Evolutionary conservation across 2,113 vertebrate species (phyloP), one percentile per base, ranked within the genome.

Genomic region (Geococcyx californianus): DNA sequence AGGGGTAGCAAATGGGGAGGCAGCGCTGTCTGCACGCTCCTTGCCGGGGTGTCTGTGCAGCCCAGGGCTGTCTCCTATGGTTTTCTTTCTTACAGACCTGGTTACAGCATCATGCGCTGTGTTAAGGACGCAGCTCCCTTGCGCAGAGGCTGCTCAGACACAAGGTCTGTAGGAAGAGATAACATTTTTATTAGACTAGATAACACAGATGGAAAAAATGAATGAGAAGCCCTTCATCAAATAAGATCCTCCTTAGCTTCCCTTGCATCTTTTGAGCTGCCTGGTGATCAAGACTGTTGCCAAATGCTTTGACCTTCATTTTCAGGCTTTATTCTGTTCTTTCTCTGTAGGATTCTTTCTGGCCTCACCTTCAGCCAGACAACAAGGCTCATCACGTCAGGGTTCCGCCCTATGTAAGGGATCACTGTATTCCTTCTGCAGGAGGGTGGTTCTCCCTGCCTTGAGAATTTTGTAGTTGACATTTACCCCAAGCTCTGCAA

Each of bases 121-220:
- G 21, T 73, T 90, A 58, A 55, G 63, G 76, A 44, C 3, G 8
- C 33, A 33, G 68, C 77, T 94, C 38, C 68, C 56, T 95, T 74
- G 72, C 83, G 88, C 66, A 60, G 90, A 81, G 64, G 26, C 83
- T 90, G 80, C 52, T 94, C 86, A 92, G 72, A 77, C 89, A 74
- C 76, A 63, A 7, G 11, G 38, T 90, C 94, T 96, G 94, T 72
- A 74, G 72, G 83, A 92, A 94, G 94, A 95, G 86, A 90, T 90
- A 95, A 89, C 93, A 25, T 86, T 97, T 93, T 88, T 89, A 92
- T 95, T 94, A 97, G 59, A 31, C 72, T 84, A 84, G 91, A 89
- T 96, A 96, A 93, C 86, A 87, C 73, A 78, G 69, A 94, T 90
- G 93, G 89, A 79, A 95, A 84, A 96, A 97, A 92, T 44, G 42